A percentile compares a stretch with the other conserved stretches of the same genome.
These are phyloP conservation scores for Coelopa frigida DNA, from an alignment of 1,140 invertebrate species.

Conservation along the genomic window DNA sequence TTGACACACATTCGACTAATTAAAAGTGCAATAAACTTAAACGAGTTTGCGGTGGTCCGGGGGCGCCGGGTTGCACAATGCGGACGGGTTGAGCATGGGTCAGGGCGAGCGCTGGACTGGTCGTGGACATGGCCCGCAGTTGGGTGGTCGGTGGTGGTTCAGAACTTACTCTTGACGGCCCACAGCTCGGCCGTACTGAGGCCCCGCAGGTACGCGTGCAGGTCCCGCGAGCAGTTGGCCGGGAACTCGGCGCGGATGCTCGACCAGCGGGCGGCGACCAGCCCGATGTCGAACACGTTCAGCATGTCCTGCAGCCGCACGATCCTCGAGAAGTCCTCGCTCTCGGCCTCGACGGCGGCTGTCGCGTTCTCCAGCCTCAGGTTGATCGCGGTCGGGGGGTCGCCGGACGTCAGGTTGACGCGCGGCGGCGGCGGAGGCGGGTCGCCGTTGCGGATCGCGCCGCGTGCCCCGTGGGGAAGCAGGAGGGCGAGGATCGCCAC, in stretches of 20 bases:
- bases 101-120: no score
- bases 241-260: constrained; percentile 36
- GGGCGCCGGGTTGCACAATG: no score
- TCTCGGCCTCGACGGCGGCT: background rate
- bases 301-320: constrained; percentile 50
- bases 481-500: no score
- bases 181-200: constrained; percentile 55
- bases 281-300: constrained; percentile 48
- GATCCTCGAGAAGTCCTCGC: constrained; percentile 20
- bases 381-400: background rate
- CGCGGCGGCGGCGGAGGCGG: background rate
- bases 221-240: constrained; percentile 51
- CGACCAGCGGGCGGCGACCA: constrained; percentile 47
- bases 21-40: no score
- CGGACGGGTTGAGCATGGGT: no score
- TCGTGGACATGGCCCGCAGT: no score
- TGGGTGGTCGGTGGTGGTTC: no score
- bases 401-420: background rate
- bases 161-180: constrained; percentile 65
- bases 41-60: no score
- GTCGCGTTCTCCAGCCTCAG: background rate
- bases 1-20: no score
- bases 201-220: constrained; percentile 57
- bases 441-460: constrained; percentile 3
- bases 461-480: background rate